A percentile compares a stretch with the other conserved stretches of the same genome.
Evolutionary conservation across 53 echinoderm and acorn worm genomes (phyloP).

Genomic region (Zoroaster sp.): DNA sequence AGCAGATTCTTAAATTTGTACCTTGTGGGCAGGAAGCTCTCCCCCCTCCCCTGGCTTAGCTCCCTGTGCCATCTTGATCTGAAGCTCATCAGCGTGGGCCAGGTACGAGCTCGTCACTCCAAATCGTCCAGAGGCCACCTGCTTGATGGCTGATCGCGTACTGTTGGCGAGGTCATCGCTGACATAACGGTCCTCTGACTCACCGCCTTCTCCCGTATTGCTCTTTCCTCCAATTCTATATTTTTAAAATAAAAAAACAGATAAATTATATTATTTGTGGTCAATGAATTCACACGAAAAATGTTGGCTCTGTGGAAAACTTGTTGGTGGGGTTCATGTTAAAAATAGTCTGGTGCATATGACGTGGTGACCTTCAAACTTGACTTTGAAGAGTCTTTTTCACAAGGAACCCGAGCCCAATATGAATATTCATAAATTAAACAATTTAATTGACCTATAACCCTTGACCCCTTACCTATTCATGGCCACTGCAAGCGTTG

Average conservation of each 20-base stretch:
- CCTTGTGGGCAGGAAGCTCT: constrained; percentile 94
- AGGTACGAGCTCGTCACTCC: constrained; percentile 95
- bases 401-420: no score
- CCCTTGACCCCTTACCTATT: constrained; percentile 64
- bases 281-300: no score
- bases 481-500: constrained; percentile 91
- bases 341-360: no score
- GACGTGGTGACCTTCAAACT: no score
- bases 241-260: background rate
- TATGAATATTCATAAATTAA: background rate
- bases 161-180: constrained; percentile 72
- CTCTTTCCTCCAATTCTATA: constrained; percentile 89
- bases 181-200: constrained; percentile 78
- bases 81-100: constrained; percentile 91
- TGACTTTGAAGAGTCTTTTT: no score
- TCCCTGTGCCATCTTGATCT: constrained; percentile 99
- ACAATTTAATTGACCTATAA: background rate
- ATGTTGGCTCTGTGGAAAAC: no score
- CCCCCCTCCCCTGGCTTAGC: constrained; percentile 99
- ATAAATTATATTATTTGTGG: no score
- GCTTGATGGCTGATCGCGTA: constrained; percentile 87
- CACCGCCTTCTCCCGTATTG: constrained; percentile 97
- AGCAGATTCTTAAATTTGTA: no score
- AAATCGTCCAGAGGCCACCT: constrained; percentile 97
- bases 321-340: no score